A percentile compares a stretch with the other conserved stretches of the same genome.
Conservation (phyloP, 2,797 vertebrate species). For the Falco berigora region DNA sequence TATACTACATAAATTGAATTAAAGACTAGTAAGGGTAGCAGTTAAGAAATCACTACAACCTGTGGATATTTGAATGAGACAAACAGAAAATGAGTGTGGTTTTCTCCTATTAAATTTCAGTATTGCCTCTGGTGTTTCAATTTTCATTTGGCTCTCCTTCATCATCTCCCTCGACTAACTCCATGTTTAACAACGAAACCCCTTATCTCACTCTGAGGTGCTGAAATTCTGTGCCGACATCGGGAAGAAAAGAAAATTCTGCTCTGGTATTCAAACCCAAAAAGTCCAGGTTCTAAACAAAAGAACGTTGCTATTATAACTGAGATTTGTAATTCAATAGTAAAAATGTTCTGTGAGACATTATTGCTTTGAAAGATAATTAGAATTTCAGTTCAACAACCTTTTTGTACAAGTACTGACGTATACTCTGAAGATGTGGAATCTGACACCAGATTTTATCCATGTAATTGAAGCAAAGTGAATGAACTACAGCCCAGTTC, state of each 20-base stretch:
- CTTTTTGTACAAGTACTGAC: not conserved
- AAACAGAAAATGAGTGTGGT: not conserved
- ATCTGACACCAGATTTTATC: not conserved
- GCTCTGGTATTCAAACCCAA: not conserved
- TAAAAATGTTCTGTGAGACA: not conserved
- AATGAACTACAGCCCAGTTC: not conserved
- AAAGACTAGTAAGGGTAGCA: not conserved
- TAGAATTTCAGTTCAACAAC: constrained; percentile 21
- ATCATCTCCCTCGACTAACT: not conserved
- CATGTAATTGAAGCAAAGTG: not conserved
- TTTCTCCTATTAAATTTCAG: not conserved
- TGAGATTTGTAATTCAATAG: not conserved
- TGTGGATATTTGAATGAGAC: not conserved
- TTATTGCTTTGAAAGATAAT: not conserved
- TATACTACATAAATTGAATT: not conserved
- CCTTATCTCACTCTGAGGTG: not conserved
- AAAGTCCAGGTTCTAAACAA: not conserved
- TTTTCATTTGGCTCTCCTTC: not conserved
- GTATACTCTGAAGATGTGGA: not conserved
- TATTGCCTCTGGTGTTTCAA: not conserved
- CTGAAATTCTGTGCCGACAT: not conserved
- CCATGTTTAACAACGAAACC: not conserved
- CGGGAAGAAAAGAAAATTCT: not conserved
- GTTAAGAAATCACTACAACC: not conserved
- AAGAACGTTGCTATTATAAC: not conserved